Conservation (phyloP, 1,140 invertebrate genomes). For the Tribolium castaneum region DNA sequence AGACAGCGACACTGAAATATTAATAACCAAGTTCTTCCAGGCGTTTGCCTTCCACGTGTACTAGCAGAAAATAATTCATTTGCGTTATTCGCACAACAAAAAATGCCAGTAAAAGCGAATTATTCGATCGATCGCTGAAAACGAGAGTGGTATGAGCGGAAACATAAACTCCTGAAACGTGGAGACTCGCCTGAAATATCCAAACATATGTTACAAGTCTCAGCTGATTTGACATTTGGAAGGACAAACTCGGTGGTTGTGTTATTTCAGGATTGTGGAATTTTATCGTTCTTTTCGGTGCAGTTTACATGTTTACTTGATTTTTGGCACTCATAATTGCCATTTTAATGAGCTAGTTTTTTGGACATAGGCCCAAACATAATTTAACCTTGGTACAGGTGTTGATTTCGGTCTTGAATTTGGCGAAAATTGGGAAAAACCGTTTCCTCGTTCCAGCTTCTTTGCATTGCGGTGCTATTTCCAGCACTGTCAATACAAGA, state of each 20-base stretch:
- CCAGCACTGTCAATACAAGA: constrained; percentile 24
- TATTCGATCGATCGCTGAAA: too few species aligned
- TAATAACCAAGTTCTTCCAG: neutral
- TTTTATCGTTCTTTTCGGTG: neutral
- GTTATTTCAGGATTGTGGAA: constrained; percentile 12
- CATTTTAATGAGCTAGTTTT: constrained; percentile 11
- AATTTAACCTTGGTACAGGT: neutral
- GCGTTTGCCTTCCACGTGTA: neutral
- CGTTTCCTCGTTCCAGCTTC: constrained; percentile 41
- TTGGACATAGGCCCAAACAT: neutral
- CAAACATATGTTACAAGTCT: constrained; percentile 8
- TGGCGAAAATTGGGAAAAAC: neutral
- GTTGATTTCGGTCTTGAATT: neutral
- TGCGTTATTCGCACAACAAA: neutral
- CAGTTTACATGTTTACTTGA: neutral
- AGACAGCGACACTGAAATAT: constrained; percentile 4
- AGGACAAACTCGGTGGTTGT: constrained; percentile 3
- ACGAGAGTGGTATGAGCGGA: neutral
- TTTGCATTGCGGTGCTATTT: constrained; percentile 24
- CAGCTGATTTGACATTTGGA: constrained; percentile 18
- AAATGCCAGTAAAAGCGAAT: too few species aligned
- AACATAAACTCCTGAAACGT: neutral
- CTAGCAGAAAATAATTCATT: neutral
- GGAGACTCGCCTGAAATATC: neutral
- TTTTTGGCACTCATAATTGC: neutral